Conservation (phyloP, 2,888 invertebrate species). For the Hydrotaea diabolus region DNA sequence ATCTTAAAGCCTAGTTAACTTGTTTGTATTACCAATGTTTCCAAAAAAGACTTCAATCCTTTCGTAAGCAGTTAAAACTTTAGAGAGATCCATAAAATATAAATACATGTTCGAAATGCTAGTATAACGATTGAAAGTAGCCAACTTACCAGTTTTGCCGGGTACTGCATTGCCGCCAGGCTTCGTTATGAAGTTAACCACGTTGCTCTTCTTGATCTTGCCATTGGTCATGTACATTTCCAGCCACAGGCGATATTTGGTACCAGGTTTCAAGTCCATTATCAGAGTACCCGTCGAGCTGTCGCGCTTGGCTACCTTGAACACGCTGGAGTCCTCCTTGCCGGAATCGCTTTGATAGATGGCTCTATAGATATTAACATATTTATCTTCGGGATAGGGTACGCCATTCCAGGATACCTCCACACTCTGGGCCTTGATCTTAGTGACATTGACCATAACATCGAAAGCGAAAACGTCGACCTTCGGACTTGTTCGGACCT, state of each 20-base stretch:
- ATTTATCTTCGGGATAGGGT: constrained; percentile 93
- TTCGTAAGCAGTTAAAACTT: constrained; percentile 74
- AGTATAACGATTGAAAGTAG: not conserved
- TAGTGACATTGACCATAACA: constrained; percentile 87
- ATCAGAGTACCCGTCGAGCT: constrained; percentile 86
- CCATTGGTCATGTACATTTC: constrained; percentile 95
- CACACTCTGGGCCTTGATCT: constrained; percentile 88
- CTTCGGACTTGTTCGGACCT: constrained; percentile 86
- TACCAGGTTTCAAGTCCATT: constrained; percentile 87
- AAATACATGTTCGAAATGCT: not conserved
- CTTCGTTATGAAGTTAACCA: constrained; percentile 92
- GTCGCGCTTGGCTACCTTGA: constrained; percentile 88
- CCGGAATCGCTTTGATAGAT: constrained; percentile 89
- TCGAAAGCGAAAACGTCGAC: constrained; percentile 92
- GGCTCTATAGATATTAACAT: constrained; percentile 93
- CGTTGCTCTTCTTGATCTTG: constrained; percentile 93
- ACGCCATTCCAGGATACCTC: constrained; percentile 92
- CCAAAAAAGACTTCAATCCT: constrained; percentile 73
- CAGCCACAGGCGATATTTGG: constrained; percentile 92
- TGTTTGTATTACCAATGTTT: constrained; percentile 73
- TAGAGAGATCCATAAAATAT: constrained; percentile 52
- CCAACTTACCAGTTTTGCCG: constrained; percentile 78
- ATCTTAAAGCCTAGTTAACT: too few relatives aligned
- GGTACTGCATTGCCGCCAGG: constrained; percentile 83
- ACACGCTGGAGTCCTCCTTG: constrained; percentile 87